Base-by-base conservation (phyloP, 2,888 invertebrate genomes). In the Axea sp. region DNA sequence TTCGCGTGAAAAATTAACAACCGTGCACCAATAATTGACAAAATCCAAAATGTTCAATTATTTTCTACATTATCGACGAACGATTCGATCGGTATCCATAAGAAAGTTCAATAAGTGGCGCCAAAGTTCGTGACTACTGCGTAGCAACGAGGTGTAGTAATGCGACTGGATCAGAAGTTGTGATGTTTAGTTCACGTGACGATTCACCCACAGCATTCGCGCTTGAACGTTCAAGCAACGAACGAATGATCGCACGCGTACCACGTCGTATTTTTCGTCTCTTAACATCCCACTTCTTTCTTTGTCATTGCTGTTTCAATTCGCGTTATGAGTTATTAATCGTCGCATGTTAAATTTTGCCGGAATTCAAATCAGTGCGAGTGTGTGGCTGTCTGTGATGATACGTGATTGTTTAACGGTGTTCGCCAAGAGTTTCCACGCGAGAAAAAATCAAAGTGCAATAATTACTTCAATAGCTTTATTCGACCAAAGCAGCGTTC, bases 71-170 rank as follows among this genome's bases (percentile, higher is more conserved):
- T 43, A 43, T 15, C 43, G 12, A 14, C 41, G 14, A 15, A 41
- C 3, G n/a, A 1, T 11, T 15, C 33, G n/a, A 31, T 31, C 31
- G 47, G 22, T 47, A 47, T 31, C n/a, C n/a, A 3, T 7, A 19
- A 19, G 19, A 5, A 1, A 7, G 28, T 24, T 7, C 9, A 51
- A 26, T 35, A 53, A 64, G 64, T 64, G 51, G 53, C 64, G 64
- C 53, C 64, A 15, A 64, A 64, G 51, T 53, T 64, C 35, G 53
- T 28, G 53, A 64, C n/a, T 24, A 14, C 65, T 26, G 65, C 65
- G 65, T 65, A 65, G 65, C 55, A 65, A 65, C 65, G 45, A 26
- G 31, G 30, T 31, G 37, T n/a, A n/a, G n/a, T n/a, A 65, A 55
- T 39, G 30, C 37, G 37, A 37, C n/a, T 37, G 45, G 17, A 24